Evolutionary conservation across 2,113 vertebrate genomes (phyloP).

Genomic region (Tupaia tana): DNA sequence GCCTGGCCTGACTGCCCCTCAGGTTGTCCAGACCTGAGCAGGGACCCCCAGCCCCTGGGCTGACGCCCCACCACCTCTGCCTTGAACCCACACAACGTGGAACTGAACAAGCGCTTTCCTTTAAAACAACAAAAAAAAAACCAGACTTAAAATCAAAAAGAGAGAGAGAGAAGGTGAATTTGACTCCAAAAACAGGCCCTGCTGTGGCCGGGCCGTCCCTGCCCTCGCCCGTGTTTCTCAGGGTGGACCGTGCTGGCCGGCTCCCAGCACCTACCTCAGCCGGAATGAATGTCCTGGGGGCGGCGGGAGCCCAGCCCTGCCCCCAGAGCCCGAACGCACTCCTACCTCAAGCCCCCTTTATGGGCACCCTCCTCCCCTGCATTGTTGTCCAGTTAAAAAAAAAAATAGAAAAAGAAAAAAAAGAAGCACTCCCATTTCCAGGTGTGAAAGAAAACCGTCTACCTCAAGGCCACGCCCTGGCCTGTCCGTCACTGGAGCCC

Average conservation of each 20-base stretch:
- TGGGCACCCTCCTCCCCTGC: constrained; percentile 75
- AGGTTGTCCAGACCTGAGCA: not conserved
- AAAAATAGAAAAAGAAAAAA: not conserved
- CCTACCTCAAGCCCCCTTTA: constrained; percentile 95
- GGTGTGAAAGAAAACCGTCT: constrained; percentile 96
- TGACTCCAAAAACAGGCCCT: constrained; percentile 37
- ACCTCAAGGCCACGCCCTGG: constrained; percentile 91
- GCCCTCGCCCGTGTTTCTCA: constrained; percentile 87
- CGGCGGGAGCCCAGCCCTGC: constrained; percentile 38
- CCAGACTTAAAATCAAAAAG: not conserved
- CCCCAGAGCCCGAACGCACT: constrained; percentile 85
- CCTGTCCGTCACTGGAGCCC: constrained; percentile 65
- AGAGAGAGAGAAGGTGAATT: constrained; percentile 54
- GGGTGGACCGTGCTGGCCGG: constrained; percentile 89
- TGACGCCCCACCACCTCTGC: not conserved
- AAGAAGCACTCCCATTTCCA: constrained; percentile 95
- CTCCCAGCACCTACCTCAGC: constrained; percentile 97
- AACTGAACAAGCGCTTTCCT: constrained; percentile 53
- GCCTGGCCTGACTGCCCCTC: constrained; percentile 63
- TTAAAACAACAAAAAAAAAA: not conserved
- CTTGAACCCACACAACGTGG: constrained; percentile 27
- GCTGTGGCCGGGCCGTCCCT: constrained; percentile 33
- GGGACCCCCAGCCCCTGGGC: not conserved
- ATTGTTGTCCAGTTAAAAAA: constrained; percentile 48
- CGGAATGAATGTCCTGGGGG: constrained; percentile 98